Evolutionary conservation across 2,888 invertebrate genomes (phyloP).

Genomic region (Iphiclides podalirius): DNA sequence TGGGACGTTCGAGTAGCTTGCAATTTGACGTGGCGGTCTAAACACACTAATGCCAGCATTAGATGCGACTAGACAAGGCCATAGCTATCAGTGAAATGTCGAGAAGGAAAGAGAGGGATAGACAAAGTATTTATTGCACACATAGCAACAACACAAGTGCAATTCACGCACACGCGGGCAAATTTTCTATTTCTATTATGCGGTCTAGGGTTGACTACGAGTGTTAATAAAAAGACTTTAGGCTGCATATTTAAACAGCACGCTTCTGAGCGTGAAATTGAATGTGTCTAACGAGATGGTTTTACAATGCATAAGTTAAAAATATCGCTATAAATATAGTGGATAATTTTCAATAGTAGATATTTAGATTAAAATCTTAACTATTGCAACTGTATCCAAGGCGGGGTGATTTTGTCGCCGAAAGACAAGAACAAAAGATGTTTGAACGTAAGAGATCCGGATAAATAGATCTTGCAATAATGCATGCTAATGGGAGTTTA

Average conservation of each 20-base stretch:
- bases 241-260: background rate
- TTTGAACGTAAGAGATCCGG: too few species aligned
- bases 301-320: too few species aligned
- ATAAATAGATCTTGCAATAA: too few species aligned
- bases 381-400: too few species aligned
- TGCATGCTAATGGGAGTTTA: too few species aligned
- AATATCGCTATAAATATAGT: too few species aligned
- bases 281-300: background rate
- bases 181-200: constrained; percentile 75
- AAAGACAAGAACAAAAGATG: too few species aligned
- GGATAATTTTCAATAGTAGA: too few species aligned
- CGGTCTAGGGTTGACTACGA: constrained; percentile 59
- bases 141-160: constrained; percentile 70
- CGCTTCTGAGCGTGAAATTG: background rate
- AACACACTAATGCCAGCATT: constrained; percentile 76
- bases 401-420: too few species aligned
- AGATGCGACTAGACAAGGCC: constrained; percentile 81
- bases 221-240: constrained; percentile 45
- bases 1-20: constrained; percentile 41
- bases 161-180: constrained; percentile 62
- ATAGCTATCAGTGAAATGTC: constrained; percentile 79
- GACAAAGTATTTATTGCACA: constrained; percentile 76
- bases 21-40: constrained; percentile 40
- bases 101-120: constrained; percentile 77
- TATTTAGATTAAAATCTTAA: too few species aligned